Evolutionary conservation across 2,797 vertebrate species (phyloP).

Genomic region (Lagodon rhomboides): DNA sequence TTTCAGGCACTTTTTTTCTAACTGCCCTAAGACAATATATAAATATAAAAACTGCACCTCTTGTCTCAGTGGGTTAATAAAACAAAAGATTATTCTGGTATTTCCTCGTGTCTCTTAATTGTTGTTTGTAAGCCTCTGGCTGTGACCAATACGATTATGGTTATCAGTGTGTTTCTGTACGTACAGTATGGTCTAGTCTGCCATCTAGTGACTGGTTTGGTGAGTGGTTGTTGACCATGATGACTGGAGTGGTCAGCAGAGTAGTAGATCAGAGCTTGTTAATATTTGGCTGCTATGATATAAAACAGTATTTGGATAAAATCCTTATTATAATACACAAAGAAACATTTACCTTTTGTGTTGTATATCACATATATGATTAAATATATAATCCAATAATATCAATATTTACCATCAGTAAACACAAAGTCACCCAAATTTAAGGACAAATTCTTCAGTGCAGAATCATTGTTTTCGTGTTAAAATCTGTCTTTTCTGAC

Average conservation of each 20-base stretch:
- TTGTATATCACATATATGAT: not conserved
- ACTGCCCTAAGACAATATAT: constrained; percentile 30
- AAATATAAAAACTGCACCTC: constrained; percentile 77
- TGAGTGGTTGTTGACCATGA: constrained; percentile 30
- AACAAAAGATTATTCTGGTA: constrained; percentile 82
- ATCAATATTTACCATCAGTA: not conserved
- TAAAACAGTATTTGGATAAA: not conserved
- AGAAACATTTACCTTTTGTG: not conserved
- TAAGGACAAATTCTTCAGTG: not conserved
- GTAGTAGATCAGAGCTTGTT: not conserved
- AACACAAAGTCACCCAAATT: not conserved
- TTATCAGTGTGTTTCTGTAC: constrained; percentile 10
- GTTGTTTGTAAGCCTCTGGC: not conserved
- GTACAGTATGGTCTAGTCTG: constrained; percentile 64
- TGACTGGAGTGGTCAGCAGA: not conserved
- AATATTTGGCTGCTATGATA: not conserved
- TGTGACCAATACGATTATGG: not conserved
- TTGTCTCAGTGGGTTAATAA: constrained; percentile 41
- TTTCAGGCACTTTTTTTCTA: constrained; percentile 80
- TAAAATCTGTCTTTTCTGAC: constrained; percentile 9
- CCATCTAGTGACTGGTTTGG: constrained; percentile 77
- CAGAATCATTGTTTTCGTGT: not conserved
- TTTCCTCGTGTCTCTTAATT: constrained; percentile 28
- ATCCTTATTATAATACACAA: not conserved
- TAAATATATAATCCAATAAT: not conserved